A percentile compares a stretch with the other conserved stretches of the same genome.
phyloP scores from a whole-genome alignment of 2,113 vertebrate genomes.

The Channa argus region DNA sequence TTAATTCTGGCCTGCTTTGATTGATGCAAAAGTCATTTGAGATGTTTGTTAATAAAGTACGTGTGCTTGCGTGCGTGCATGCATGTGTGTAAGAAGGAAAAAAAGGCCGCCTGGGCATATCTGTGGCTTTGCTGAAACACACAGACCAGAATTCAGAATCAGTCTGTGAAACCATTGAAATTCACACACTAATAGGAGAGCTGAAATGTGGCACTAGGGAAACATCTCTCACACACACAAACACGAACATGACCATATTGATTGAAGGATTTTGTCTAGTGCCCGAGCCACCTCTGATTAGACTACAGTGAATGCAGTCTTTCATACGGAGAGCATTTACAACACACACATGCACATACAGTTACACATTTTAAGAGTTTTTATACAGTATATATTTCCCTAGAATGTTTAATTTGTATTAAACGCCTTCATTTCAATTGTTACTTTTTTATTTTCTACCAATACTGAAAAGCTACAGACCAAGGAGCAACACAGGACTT shows the following conservation, averaged over 20 bases:
- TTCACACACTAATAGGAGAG: constrained; percentile 64
- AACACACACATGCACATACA: constrained; percentile 66
- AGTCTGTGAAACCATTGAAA: constrained; percentile 59
- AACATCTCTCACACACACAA: constrained; percentile 19
- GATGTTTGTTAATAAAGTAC: constrained; percentile 51
- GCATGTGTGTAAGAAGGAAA: constrained; percentile 10
- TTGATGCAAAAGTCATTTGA: constrained; percentile 29
- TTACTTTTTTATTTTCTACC: constrained; percentile 84
- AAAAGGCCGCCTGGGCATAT: constrained; percentile 37
- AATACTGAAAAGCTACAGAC: constrained; percentile 93
- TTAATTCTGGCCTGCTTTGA: constrained; percentile 67
- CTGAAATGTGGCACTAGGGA: constrained; percentile 69
- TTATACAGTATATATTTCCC: constrained; percentile 89
- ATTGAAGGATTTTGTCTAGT: constrained; percentile 74
- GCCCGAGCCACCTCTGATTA: constrained; percentile 69
- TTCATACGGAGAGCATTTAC: constrained; percentile 77
- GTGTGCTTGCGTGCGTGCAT: constrained; percentile 36
- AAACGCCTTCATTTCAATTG: constrained; percentile 81
- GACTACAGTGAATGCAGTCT: constrained; percentile 64
- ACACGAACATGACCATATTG: constrained; percentile 17
- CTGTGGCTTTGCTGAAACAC: constrained; percentile 61
- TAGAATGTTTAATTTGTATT: constrained; percentile 85
- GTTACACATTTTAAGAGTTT: constrained; percentile 83
- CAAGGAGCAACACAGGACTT: constrained; percentile 92
- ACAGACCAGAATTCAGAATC: constrained; percentile 71